These are phyloP conservation scores for Smutsia gigantea DNA, from an alignment of 2,797 vertebrate genomes.

Conservation along the genomic window DNA sequence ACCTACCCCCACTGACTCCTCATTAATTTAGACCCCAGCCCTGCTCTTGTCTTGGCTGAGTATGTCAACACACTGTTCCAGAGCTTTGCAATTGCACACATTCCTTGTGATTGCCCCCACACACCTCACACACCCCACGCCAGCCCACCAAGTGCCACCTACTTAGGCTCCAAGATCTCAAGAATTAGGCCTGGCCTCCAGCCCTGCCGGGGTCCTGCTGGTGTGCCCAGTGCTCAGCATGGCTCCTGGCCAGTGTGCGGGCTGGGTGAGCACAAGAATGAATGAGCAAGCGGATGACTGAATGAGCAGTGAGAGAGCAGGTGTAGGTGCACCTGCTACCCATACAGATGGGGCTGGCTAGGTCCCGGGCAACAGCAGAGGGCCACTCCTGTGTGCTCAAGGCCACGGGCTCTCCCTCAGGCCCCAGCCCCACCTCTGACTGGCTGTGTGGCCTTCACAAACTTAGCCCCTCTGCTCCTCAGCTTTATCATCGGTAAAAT, in stretches of 20 bases:
- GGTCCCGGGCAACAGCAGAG: not conserved
- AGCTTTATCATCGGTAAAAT: not conserved
- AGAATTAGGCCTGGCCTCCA: not conserved
- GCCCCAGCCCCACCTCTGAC: not conserved
- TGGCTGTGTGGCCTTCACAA: not conserved
- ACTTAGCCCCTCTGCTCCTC: not conserved
- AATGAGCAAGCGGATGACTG: not conserved
- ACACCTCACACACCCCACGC: not conserved
- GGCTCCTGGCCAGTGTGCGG: accelerated
- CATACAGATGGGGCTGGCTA: not conserved
- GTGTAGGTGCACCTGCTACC: accelerated
- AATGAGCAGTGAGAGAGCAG: no score
- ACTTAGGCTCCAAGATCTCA: not conserved
- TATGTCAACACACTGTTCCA: accelerated
- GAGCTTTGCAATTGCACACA: accelerated
- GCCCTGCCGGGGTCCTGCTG: accelerated
- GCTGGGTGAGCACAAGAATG: not conserved
- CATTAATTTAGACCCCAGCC: not conserved
- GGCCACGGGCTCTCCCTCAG: not conserved
- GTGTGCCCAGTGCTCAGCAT: not conserved
- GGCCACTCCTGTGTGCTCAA: not conserved
- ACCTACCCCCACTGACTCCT: not conserved
- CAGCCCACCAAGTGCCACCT: not conserved
- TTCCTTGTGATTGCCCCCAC: not conserved
- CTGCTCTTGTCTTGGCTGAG: not conserved